These are phyloP conservation scores for Mactromeris polynyma DNA, from an alignment of 2,888 invertebrate species.

Conservation along the genomic window DNA sequence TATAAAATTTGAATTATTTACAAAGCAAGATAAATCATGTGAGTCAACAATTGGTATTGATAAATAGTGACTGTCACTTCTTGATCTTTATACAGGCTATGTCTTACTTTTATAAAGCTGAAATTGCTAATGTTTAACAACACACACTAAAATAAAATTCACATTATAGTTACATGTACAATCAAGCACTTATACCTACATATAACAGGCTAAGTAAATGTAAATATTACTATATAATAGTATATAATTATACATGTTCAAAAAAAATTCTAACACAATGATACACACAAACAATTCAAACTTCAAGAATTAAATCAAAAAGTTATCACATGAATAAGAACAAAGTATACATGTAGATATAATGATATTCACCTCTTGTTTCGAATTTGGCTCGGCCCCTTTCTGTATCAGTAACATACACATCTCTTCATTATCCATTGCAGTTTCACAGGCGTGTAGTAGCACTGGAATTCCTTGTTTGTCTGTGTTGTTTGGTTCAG, in stretches of 20 bases:
- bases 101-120: too few relatives aligned
- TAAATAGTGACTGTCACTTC: too few relatives aligned
- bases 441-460: slow-evolving; percentile 85
- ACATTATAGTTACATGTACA: too few relatives aligned
- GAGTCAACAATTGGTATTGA: too few relatives aligned
- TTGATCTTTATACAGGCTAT: too few relatives aligned
- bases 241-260: too few relatives aligned
- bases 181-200: too few relatives aligned
- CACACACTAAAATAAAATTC: too few relatives aligned
- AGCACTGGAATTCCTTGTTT: slow-evolving; percentile 86
- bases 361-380: slow-evolving; percentile 79
- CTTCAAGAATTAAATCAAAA: background rate
- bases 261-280: background rate
- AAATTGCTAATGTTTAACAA: too few relatives aligned
- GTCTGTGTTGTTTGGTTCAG: slow-evolving; percentile 85
- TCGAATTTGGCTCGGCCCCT: slow-evolving; percentile 86
- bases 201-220: too few relatives aligned
- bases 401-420: slow-evolving; percentile 84
- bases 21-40: background rate
- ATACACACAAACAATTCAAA: background rate
- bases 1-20: background rate
- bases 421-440: slow-evolving; percentile 85
- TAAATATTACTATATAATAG: too few relatives aligned
- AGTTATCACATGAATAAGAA: background rate
- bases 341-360: background rate